phyloP scores from a whole-genome alignment of 2,797 vertebrate species.

The Amphiprion clarkii region DNA sequence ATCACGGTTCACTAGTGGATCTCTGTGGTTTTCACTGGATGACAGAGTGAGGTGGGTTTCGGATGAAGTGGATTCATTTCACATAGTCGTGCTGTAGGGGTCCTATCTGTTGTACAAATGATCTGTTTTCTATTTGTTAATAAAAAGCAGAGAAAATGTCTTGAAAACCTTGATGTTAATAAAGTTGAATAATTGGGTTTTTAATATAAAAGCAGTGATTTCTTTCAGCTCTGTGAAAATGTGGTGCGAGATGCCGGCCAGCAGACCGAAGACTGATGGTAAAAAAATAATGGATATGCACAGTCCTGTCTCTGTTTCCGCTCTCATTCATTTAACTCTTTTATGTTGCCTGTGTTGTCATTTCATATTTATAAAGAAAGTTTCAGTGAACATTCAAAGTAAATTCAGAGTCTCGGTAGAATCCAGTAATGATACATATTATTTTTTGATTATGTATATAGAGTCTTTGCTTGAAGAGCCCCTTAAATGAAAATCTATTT shows the following conservation, averaged over 20 bases:
- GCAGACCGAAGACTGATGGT: background rate
- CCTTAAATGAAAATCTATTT: no score
- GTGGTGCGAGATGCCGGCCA: background rate
- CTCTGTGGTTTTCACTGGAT: conserved; percentile 77
- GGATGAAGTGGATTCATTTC: conserved; percentile 89
- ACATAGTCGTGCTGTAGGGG: conserved; percentile 90
- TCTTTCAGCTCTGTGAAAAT: conserved; percentile 20
- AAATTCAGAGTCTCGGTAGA: background rate
- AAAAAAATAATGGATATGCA: background rate
- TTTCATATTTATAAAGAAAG: background rate
- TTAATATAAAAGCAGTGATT: conserved; percentile 73
- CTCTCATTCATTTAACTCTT: background rate
- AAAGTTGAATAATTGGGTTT: conserved; percentile 97
- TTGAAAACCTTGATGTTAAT: conserved; percentile 92
- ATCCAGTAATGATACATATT: background rate
- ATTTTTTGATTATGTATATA: background rate
- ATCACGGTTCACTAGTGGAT: conserved; percentile 84
- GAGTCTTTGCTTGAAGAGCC: no score
- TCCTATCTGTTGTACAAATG: conserved; percentile 92
- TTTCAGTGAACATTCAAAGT: background rate
- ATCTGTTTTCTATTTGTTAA: conserved; percentile 98
- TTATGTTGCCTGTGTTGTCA: background rate
- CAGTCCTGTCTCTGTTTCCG: background rate
- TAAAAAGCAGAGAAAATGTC: conserved; percentile 80
- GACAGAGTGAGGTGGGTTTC: conserved; percentile 80